Conservation (phyloP, 1,140 invertebrate genomes). For the Arctopsyche grandis region DNA sequence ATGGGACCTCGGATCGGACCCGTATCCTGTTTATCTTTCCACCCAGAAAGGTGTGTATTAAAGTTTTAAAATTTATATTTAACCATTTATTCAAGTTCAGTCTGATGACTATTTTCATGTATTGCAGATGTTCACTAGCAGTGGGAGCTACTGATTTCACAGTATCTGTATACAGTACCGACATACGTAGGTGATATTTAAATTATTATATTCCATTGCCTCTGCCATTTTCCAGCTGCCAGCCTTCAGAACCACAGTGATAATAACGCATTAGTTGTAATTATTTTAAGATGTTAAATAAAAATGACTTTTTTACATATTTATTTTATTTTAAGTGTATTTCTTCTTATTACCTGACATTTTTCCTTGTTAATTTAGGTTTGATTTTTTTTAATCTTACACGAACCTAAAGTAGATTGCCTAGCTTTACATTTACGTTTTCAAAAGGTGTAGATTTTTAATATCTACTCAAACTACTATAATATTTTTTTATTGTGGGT, state of each 20-base stretch:
- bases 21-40: conserved; percentile 87
- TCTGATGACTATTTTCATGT: conserved; percentile 9
- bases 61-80: too few species aligned
- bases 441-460: too few species aligned
- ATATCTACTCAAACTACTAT: too few species aligned
- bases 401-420: too few species aligned
- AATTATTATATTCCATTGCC: conserved; percentile 60
- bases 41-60: conserved; percentile 73
- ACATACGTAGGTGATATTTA: conserved; percentile 74
- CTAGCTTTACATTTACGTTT: too few species aligned
- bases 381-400: too few species aligned
- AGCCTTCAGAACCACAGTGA: conserved; percentile 26
- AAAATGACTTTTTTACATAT: conserved; percentile 6
- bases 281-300: conserved; percentile 19
- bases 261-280: conserved; percentile 19
- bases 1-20: conserved; percentile 87
- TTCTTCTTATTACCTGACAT: too few species aligned
- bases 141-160: conserved; percentile 82
- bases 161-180: conserved; percentile 79
- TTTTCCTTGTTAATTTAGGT: background rate
- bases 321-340: background rate
- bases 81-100: too few species aligned
- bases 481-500: too few species aligned
- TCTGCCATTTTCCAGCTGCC: conserved; percentile 46
- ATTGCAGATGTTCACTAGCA: conserved; percentile 69